Percentiles rank a stretch among this genome's conserved stretches.
Evolutionary conservation across 2,113 vertebrate genomes (phyloP).

Genomic region (Caracal caracal): DNA sequence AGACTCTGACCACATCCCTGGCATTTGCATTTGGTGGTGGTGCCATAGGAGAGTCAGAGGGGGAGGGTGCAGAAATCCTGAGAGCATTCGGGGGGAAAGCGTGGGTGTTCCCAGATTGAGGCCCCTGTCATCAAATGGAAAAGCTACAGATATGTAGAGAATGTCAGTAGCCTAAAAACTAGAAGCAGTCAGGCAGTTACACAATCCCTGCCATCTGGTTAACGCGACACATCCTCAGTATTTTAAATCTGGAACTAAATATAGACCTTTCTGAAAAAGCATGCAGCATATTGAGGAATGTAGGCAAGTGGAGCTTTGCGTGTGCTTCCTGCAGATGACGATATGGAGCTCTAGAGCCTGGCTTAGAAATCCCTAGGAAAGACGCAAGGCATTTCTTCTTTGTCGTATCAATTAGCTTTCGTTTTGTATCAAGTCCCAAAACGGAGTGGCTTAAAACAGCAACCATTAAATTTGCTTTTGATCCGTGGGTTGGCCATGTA

Average conservation of each 20-base stretch:
- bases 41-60: neutral
- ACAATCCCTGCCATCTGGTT: constrained; percentile 50
- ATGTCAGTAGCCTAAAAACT: neutral
- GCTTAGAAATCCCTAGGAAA: neutral
- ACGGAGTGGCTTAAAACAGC: neutral
- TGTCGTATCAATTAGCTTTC: neutral
- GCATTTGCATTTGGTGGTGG: neutral
- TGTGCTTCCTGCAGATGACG: neutral
- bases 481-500: neutral
- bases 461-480: neutral
- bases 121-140: neutral
- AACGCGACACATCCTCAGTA: neutral
- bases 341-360: neutral
- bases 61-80: neutral
- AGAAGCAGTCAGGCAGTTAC: neutral
- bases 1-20: neutral
- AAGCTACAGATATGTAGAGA: neutral
- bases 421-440: neutral
- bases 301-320: neutral
- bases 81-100: neutral
- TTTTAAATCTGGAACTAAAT: constrained; percentile 53
- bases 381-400: neutral
- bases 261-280: neutral
- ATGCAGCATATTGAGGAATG: neutral
- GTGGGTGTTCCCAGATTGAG: neutral